Evolutionary conservation across 2,113 vertebrate genomes (phyloP).

Genomic region (Sturnira hondurensis): DNA sequence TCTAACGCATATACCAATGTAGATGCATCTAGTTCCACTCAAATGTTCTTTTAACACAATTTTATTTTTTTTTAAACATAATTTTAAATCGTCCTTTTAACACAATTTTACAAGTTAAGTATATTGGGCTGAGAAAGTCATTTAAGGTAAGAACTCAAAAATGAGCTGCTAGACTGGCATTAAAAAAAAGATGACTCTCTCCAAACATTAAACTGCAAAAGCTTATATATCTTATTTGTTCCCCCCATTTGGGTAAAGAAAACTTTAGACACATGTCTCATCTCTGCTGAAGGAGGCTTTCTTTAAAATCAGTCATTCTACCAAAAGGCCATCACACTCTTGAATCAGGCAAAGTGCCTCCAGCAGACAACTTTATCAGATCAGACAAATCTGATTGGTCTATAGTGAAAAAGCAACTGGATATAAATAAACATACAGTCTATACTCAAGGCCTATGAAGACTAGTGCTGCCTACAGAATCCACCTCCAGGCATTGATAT

Average conservation of each 20-base stretch:
- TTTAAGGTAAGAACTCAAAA: slow-evolving; percentile 4
- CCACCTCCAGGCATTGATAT: not conserved
- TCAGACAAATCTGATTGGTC: not conserved
- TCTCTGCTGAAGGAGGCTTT: not conserved
- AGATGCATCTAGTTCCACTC: not conserved
- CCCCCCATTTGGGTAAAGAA: not conserved
- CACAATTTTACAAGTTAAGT: not conserved
- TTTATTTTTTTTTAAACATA: not conserved
- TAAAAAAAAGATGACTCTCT: slow-evolving; percentile 11
- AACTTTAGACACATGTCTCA: not conserved
- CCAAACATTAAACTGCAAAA: not conserved
- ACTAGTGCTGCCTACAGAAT: not conserved
- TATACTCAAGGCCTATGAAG: not conserved
- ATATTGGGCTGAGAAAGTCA: not conserved
- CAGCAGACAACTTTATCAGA: slow-evolving; percentile 7
- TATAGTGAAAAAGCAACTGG: not conserved
- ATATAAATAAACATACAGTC: not conserved
- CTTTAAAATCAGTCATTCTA: not conserved
- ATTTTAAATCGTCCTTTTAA: not conserved
- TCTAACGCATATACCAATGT: not conserved
- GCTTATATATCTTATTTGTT: not conserved
- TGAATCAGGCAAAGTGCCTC: not conserved
- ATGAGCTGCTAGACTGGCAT: not conserved
- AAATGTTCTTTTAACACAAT: not conserved
- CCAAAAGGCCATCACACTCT: not conserved